Evolutionary conservation across 2,888 invertebrate species (phyloP).

Genomic region (Pediacus dermestoides): DNA sequence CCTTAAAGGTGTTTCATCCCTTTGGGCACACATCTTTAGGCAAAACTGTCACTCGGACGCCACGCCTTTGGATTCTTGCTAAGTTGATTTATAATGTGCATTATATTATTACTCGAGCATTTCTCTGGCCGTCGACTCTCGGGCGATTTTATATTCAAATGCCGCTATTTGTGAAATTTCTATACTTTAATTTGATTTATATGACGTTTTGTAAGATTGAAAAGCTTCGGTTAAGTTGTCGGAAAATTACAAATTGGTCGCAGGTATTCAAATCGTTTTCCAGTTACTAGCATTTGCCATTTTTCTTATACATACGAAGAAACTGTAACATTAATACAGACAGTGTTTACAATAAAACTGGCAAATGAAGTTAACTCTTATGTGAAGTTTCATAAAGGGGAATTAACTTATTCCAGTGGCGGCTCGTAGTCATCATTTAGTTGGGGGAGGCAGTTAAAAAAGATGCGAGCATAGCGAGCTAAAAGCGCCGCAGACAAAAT

Average conservation of each 20-base stretch:
- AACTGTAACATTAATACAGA: no score
- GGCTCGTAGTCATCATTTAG: no score
- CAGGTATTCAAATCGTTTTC: background rate
- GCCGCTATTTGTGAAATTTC: constrained; percentile 35
- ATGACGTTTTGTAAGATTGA: constrained; percentile 18
- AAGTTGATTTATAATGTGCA: constrained; percentile 37
- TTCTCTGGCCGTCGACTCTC: constrained; percentile 27
- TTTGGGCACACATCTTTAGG: constrained; percentile 15
- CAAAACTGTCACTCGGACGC: constrained; percentile 28
- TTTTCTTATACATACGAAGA: no score
- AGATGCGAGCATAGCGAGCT: no score
- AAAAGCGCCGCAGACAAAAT: no score
- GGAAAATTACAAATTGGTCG: constrained; percentile 18
- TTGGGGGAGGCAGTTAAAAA: no score
- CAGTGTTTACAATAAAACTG: no score
- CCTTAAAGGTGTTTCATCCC: constrained; percentile 6
- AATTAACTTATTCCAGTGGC: no score
- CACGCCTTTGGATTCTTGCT: constrained; percentile 29
- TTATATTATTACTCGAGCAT: constrained; percentile 36
- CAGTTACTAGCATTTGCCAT: no score
- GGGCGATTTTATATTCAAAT: constrained; percentile 34
- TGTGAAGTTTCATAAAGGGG: no score
- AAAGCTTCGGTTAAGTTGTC: constrained; percentile 16
- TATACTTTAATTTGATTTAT: constrained; percentile 32
- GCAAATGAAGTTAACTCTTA: no score